Percentiles rank a stretch among this genome's conserved stretches.
Evolutionary conservation across 2,797 vertebrate species (phyloP).

Genomic region (Onychomys leucogaster): DNA sequence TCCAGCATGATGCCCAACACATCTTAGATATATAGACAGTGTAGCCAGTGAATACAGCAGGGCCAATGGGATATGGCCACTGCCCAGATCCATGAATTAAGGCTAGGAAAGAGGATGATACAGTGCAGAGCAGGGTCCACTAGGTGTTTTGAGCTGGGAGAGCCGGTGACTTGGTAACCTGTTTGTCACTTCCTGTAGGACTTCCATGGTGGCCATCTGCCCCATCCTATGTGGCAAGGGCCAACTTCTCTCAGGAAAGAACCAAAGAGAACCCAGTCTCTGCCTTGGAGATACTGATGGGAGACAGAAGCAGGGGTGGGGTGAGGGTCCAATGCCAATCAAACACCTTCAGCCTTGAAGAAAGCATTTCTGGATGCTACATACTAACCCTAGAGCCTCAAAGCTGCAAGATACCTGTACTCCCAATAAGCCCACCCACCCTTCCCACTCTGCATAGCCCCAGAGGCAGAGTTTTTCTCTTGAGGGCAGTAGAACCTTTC

Average conservation of each 20-base stretch:
- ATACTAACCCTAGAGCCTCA: neutral
- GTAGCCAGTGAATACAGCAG: neutral
- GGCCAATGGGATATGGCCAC: neutral
- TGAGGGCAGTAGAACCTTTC: neutral
- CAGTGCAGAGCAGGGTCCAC: neutral
- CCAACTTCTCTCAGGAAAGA: neutral
- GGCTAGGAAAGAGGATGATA: neutral
- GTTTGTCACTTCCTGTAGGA: neutral
- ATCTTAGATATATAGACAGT: neutral
- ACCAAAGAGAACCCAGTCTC: neutral
- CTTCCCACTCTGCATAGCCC: neutral
- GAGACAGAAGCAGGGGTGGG: neutral
- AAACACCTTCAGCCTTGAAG: neutral
- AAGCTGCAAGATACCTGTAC: neutral
- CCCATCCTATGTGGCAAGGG: neutral
- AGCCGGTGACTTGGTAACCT: neutral
- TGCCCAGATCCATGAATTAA: neutral
- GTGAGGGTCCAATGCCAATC: neutral
- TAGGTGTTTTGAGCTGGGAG: accelerated
- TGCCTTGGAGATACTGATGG: neutral
- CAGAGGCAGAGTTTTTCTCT: too few relatives aligned
- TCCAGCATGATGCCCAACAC: neutral
- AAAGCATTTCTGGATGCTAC: neutral
- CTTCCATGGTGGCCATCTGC: neutral
- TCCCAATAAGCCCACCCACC: neutral